Base-by-base conservation (phyloP, 1,140 invertebrate species). In the Chrysoperla carnea region DNA sequence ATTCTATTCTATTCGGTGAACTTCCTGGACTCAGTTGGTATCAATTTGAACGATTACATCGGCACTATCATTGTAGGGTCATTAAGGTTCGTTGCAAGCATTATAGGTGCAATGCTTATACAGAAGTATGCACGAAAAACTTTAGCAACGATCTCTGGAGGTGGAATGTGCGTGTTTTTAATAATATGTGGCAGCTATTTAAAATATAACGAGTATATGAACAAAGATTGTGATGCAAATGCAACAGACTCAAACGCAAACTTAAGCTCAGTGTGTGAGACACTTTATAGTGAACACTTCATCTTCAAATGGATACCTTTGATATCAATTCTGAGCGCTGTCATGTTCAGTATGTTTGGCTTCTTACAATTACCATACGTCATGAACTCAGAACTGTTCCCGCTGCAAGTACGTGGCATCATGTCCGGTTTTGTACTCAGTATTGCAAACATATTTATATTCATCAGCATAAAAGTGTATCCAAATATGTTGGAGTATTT, bases 1-100 rank as follows among this genome's bases (percentile, higher is more conserved):
- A 73, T 86, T 6, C 63, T 86, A 29, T 86, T 81, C 55, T 86
- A 84, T 49, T 75, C 76, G 0, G 76, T 83, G 0, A 71, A 68
- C 42, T 71, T 83, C 50, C 75, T 82, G 50, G 66, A 75, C 45
- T 69, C 77, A 6, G 72, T 78, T 11, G 73, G 76, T 4, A 64
- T 75, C 7, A 67, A 68, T 42, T 61, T 84, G 2, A 72, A 85
- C 47, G 75, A 75, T 35, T 76, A 76, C 48, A 60, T 75, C 0
- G 73, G 75, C 0, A 79, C 81, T 1, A 82, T 89, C 31, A 74
- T 81, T 8, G 74, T 89, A 2, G 84, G 81, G 0, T 63, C 68
- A 2, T 72, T 81, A 1, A 59, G 78, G 46, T 66, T 83, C 1
- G 61, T 73, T 8, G 79, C 81, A 57, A 78, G 76, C 0, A 66